Evolutionary conservation across 2,113 vertebrate species (phyloP).

Genomic region (Eptesicus fuscus): DNA sequence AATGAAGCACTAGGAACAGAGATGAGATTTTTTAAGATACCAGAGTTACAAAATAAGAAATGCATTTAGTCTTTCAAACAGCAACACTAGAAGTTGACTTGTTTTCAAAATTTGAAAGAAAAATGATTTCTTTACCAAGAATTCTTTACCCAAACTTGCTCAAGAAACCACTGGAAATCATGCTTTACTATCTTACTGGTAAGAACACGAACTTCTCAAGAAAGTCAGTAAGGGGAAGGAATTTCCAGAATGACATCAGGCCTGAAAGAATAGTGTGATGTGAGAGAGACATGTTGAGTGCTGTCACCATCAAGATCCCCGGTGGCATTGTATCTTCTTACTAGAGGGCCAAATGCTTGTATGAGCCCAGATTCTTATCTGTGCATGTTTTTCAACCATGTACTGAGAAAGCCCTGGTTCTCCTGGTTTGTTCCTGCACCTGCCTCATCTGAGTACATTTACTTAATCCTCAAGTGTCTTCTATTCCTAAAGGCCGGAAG

Average conservation of each 20-base stretch:
- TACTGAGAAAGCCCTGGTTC: background rate
- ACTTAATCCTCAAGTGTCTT: background rate
- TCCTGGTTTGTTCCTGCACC: background rate
- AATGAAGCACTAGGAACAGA: constrained; percentile 5
- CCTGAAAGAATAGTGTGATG: background rate
- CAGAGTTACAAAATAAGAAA: background rate
- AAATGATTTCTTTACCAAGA: background rate
- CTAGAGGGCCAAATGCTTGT: background rate
- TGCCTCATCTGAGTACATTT: background rate
- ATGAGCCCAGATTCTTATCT: background rate
- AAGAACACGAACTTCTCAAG: background rate
- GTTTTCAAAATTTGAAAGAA: background rate
- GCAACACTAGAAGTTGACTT: background rate
- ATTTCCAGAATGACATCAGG: background rate
- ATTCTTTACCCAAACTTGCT: constrained; percentile 14
- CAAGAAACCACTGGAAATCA: background rate
- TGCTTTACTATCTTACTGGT: background rate
- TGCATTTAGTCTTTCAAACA: background rate
- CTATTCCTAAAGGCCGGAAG: background rate
- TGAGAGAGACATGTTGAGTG: background rate
- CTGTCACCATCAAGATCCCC: background rate
- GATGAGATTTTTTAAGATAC: constrained; percentile 7
- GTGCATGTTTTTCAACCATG: background rate
- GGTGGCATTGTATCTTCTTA: background rate
- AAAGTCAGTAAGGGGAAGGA: background rate